Conservation (phyloP, 2,797 vertebrate genomes). For the Gymnothorax reevesii region DNA sequence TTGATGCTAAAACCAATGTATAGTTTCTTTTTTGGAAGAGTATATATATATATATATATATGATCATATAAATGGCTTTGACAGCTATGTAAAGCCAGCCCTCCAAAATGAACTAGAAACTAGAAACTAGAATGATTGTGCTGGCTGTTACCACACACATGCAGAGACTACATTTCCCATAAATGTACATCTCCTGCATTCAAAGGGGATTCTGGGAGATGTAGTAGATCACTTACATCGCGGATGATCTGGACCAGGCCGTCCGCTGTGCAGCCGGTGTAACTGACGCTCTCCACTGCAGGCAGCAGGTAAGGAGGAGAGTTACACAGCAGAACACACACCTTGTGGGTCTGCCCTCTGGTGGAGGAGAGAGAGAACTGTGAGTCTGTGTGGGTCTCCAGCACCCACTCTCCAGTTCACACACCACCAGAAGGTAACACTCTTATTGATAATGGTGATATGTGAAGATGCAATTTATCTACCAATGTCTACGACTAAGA, state of each 20-base stretch:
- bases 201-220: not conserved
- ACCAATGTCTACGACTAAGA: too few species aligned
- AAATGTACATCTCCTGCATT: not conserved
- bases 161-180: not conserved
- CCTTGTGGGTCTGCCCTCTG: conserved; percentile 89
- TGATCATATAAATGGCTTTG: not conserved
- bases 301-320: conserved; percentile 89
- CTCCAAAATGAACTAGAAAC: not conserved
- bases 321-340: conserved; percentile 90
- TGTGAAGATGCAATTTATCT: not conserved
- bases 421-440: not conserved
- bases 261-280: conserved; percentile 87
- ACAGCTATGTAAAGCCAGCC: not conserved
- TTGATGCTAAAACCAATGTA: too few species aligned
- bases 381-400: not conserved
- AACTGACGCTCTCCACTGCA: conserved; percentile 89
- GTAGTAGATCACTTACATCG: conserved; percentile 72
- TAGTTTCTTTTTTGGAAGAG: too few species aligned
- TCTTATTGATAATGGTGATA: not conserved
- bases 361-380: not conserved
- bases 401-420: not conserved
- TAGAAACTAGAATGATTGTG: not conserved
- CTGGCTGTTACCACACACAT: too few species aligned
- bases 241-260: conserved; percentile 88
- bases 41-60: too few species aligned